These are phyloP conservation scores for Todiramphus chloris DNA, from an alignment of 2,113 vertebrate species.

Conservation along the genomic window DNA sequence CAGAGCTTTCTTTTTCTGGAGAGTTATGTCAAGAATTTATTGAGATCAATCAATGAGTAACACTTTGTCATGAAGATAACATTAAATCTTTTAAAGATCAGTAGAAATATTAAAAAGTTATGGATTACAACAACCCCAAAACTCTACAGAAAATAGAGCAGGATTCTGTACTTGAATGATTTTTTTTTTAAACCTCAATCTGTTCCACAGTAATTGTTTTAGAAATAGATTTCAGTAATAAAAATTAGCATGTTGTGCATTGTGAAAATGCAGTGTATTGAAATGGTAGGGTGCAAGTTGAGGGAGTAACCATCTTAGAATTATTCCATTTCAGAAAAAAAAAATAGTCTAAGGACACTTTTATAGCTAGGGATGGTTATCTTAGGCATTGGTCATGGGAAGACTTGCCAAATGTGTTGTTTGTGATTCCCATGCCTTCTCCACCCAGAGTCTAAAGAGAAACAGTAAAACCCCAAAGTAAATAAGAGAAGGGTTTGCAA, in stretches of 20 bases:
- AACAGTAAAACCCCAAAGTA: constrained; percentile 22
- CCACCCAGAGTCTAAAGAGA: neutral
- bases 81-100: neutral
- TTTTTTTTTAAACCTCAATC: neutral
- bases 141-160: neutral
- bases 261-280: neutral
- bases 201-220: neutral
- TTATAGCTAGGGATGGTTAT: neutral
- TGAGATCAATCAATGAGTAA: neutral
- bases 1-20: neutral
- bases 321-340: neutral
- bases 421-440: constrained; percentile 41
- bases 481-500: neutral
- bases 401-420: neutral
- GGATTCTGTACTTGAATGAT: neutral
- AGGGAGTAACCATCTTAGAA: neutral
- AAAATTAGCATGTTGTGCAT: neutral
- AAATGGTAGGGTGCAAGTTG: neutral
- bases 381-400: neutral
- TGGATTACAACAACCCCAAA: neutral
- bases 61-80: neutral
- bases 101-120: neutral
- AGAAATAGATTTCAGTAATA: neutral
- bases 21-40: neutral
- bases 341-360: neutral